These are phyloP conservation scores for Gryllus bimaculatus DNA, from an alignment of 1,140 invertebrate species.

Conservation along the genomic window DNA sequence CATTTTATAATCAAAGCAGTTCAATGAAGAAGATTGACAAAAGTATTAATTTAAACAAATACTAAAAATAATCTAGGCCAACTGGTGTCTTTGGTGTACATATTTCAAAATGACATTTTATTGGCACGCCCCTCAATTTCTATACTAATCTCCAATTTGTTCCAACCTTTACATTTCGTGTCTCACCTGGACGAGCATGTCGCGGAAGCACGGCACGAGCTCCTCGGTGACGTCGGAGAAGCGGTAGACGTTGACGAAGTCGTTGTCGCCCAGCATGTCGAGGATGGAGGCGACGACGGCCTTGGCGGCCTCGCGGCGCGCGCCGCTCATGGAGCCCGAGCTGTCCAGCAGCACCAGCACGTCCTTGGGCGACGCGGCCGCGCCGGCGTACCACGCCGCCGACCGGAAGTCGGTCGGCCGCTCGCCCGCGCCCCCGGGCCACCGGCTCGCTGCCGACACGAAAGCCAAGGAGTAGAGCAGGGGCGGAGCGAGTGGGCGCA, in stretches of 20 bases:
- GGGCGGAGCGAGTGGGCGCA: too few relatives aligned
- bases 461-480: not conserved
- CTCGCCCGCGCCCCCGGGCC: constrained; percentile 43
- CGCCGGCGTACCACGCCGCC: constrained; percentile 88
- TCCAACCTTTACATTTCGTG: not conserved
- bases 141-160: not conserved
- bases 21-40: too few relatives aligned
- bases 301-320: constrained; percentile 72
- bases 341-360: constrained; percentile 86
- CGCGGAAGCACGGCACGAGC: constrained; percentile 76
- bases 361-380: constrained; percentile 94
- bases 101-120: too few relatives aligned
- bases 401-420: constrained; percentile 82
- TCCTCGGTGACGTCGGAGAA: constrained; percentile 66
- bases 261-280: constrained; percentile 90
- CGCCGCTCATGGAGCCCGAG: constrained; percentile 80
- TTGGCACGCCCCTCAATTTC: too few relatives aligned
- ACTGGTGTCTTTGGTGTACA: too few relatives aligned
- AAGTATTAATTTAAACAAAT: too few relatives aligned
- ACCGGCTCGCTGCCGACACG: constrained; percentile 48
- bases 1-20: too few relatives aligned
- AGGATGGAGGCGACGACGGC: constrained; percentile 78
- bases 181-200: constrained; percentile 68
- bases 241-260: constrained; percentile 90
- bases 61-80: too few relatives aligned